A percentile compares a stretch with the other conserved stretches of the same genome.
These are phyloP conservation scores for Sapajus apella DNA, from an alignment of 2,113 vertebrate genomes.

Conservation along the genomic window DNA sequence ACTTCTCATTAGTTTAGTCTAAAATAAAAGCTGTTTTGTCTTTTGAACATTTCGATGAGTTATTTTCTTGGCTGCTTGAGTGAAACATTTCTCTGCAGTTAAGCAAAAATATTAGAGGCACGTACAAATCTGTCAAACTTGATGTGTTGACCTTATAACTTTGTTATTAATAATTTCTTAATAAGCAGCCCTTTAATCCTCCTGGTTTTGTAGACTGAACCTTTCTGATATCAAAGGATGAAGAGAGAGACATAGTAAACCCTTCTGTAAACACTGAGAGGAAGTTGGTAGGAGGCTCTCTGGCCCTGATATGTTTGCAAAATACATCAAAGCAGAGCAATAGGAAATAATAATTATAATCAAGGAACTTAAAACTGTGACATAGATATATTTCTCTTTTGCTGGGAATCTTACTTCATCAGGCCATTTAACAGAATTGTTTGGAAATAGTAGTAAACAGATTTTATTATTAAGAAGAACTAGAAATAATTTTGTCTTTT, in stretches of 20 bases:
- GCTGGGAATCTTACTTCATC: background rate
- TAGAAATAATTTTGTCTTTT: slow-evolving; percentile 32
- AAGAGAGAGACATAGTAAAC: slow-evolving; percentile 30
- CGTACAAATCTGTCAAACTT: slow-evolving; percentile 27
- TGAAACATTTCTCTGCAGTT: slow-evolving; percentile 43
- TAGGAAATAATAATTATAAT: slow-evolving; percentile 4
- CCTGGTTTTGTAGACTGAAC: slow-evolving; percentile 11
- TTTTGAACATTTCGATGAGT: slow-evolving; percentile 60
- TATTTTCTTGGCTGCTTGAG: slow-evolving; percentile 49
- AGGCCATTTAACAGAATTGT: background rate
- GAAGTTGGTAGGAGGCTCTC: background rate
- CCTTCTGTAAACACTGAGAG: slow-evolving; percentile 40
- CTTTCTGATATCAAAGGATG: slow-evolving; percentile 57
- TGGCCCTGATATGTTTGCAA: slow-evolving; percentile 60
- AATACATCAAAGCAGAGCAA: slow-evolving; percentile 61
- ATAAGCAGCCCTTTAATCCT: slow-evolving; percentile 43
- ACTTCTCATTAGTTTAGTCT: slow-evolving; percentile 38
- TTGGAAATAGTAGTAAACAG: background rate
- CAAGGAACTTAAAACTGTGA: background rate
- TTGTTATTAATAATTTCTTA: slow-evolving; percentile 66
- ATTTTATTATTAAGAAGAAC: slow-evolving; percentile 19
- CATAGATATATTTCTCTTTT: background rate
- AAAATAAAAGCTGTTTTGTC: slow-evolving; percentile 55
- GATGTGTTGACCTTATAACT: slow-evolving; percentile 51
- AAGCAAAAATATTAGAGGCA: slow-evolving; percentile 41